Base-by-base conservation (phyloP, 2,797 vertebrate genomes). In the Glyptemys insculpta region DNA sequence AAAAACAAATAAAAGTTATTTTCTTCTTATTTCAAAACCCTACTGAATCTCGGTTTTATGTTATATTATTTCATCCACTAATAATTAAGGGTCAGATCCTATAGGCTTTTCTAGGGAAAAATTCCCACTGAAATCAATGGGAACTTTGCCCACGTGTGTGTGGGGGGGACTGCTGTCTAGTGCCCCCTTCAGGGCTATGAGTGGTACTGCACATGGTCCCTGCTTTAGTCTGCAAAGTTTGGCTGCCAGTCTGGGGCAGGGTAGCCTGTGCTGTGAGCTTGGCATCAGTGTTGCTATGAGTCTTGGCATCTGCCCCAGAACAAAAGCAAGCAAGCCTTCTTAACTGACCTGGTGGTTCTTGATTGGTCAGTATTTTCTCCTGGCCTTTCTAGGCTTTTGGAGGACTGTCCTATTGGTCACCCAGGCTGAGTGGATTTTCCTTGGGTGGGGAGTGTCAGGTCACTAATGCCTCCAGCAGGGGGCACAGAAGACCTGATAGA, bases 41-140 rank as follows among this genome's bases (percentile, higher is more conserved):
- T 91, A 88, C 3, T 68, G 2, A 92, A 83, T 81, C 54, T 92
- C 50, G 62, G 52, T 50, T 93, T 76, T 59, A 34, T 83, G 68
- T 62, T n/a, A 18, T 10, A 87, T 59, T 37, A 91, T 95, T 85
- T 54, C 7, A 88, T 81, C 29, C 41, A n/a, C 21, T 87, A 34
- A 14, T 80, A 94, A 94, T 86, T 87, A 94, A 89, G 31, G 89
- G 57, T 18, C 72, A 56, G 80, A 89, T 92, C 37, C 31, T 83
- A 81, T 31, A 18, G 62, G 92, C 4, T 25, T 81, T 54, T 93
- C 72, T 54, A 92, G 79, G 84, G 49, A 89, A 90, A 93, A 86
- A 62, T 29, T 86, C 56, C 54, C 29, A 18, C 6, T 0, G 8
- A 2, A 44, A 91, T 57, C 83, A 87, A 72, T 9, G 86, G 79